Conservation (phyloP, 92 coral and sea anemone species). For the Epizoanthus ramosus region DNA sequence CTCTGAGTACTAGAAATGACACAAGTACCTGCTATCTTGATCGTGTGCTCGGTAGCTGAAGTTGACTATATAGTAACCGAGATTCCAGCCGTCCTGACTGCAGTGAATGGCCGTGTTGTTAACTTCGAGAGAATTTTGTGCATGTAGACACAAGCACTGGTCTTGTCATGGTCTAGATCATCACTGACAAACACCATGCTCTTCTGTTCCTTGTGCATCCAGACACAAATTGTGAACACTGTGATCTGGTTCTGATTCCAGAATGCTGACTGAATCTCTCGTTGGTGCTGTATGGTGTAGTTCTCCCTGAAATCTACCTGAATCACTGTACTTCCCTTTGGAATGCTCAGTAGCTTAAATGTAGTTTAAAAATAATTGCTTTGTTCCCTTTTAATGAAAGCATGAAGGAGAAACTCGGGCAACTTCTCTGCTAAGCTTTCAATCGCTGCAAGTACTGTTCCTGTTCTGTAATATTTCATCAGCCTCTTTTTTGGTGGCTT, state of each 20-base stretch:
- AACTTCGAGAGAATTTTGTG: constrained; percentile 45
- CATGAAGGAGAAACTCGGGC: constrained; percentile 53
- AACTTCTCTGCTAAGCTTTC: constrained; percentile 53
- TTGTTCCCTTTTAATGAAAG: constrained; percentile 58
- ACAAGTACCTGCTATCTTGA: too few species aligned
- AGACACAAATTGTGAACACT: constrained; percentile 58
- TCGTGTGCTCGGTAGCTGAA: constrained; percentile 9
- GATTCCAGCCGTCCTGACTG: too few species aligned
- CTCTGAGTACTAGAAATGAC: too few species aligned
- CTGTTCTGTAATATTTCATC: constrained; percentile 52
- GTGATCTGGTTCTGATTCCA: constrained; percentile 63
- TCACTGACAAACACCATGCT: constrained; percentile 70
- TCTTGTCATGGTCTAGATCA: constrained; percentile 64
- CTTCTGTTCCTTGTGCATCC: constrained; percentile 51
- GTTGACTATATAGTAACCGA: too few species aligned
- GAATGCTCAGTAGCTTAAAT: constrained; percentile 57
- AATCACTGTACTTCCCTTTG: constrained; percentile 46
- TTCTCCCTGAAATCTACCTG: constrained; percentile 62
- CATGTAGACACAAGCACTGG: constrained; percentile 54
- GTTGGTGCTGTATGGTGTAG: constrained; percentile 59
- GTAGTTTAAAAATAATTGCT: constrained; percentile 51
- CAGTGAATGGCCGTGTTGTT: too few species aligned
- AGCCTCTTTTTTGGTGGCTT: constrained; percentile 57
- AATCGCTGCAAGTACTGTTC: constrained; percentile 48
- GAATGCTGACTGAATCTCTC: constrained; percentile 58